phyloP scores from a whole-genome alignment of 2,113 vertebrate genomes.

The pig (Sus scrofa) region T2T-Sscrofa CM000816.6:39381501-39382000 shows the following conservation, averaged over 20 bases:
- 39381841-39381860: conserved; percentile 37
- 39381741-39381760: conserved; percentile 73
- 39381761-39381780: conserved; percentile 49
- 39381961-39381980: not conserved
- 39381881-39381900: conserved; percentile 39
- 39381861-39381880: conserved; percentile 26
- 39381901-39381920: not conserved
- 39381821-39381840: conserved; percentile 62
- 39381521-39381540: conserved; percentile 91
- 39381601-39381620: conserved; percentile 90
- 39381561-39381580: conserved; percentile 93
- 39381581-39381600: conserved; percentile 90
- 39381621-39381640: conserved; percentile 88
- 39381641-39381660: conserved; percentile 87
- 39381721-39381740: conserved; percentile 77
- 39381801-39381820: conserved; percentile 4
- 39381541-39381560: conserved; percentile 93
- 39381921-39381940: not conserved
- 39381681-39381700: conserved; percentile 87
- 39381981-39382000: not conserved
- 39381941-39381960: not conserved
- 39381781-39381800: not conserved
- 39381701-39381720: conserved; percentile 85
- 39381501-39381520: conserved; percentile 92
- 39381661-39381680: conserved; percentile 83